Conservation (phyloP, 2,113 vertebrate genomes). For the Numida meleagris region DNA sequence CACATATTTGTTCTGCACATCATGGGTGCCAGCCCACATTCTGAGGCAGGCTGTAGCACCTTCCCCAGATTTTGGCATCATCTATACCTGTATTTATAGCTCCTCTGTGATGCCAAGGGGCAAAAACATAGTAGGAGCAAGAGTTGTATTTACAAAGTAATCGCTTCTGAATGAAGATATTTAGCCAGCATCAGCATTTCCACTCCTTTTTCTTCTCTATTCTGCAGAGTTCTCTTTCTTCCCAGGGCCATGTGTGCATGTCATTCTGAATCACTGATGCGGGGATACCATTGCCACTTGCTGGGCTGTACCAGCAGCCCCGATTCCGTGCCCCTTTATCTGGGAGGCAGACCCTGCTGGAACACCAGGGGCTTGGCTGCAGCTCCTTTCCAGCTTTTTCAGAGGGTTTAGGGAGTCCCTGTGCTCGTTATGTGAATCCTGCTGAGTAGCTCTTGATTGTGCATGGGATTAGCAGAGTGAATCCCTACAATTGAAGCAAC, state of each 20-base stretch:
- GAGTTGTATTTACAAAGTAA: constrained; percentile 8
- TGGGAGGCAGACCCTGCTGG: not conserved
- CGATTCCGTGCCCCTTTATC: not conserved
- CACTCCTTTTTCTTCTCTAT: not conserved
- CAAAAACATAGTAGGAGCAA: not conserved
- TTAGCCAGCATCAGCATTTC: constrained; percentile 1
- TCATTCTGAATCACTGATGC: not conserved
- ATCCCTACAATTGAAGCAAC: not conserved
- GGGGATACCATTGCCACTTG: not conserved
- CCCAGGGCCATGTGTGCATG: not conserved
- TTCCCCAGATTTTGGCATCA: constrained; percentile 8
- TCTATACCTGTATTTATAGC: not conserved
- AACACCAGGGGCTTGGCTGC: not conserved
- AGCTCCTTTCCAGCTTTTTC: not conserved
- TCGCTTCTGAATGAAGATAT: not conserved
- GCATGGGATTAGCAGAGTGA: not conserved
- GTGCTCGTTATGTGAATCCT: not conserved
- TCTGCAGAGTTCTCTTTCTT: not conserved
- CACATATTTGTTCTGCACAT: constrained; percentile 15
- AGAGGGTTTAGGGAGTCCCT: not conserved
- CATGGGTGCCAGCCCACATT: not conserved
- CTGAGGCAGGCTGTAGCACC: not conserved
- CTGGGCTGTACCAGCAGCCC: not conserved
- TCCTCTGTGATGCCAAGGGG: not conserved
- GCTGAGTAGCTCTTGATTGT: not conserved